Base-by-base conservation (phyloP, 2,888 invertebrate genomes). In the Drosophila maculinotata region DNA sequence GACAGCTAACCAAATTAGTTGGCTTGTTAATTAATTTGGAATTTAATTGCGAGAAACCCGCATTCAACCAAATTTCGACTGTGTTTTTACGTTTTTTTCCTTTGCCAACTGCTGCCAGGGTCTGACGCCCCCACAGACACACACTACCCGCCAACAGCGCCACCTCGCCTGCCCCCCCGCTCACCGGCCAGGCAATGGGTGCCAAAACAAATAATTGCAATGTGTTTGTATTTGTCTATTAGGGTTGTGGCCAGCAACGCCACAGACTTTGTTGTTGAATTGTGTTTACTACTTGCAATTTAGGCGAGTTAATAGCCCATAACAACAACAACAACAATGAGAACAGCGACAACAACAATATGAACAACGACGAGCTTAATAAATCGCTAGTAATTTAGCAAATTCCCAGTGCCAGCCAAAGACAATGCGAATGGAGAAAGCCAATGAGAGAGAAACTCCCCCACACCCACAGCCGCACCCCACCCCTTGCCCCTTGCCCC, bases 191-290 rank as follows among this genome's bases (percentile, higher is more conserved):
- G 52, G 12, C 47, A 48, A 59, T 35, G 38, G 39, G 49, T 28
- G 31, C 10, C 49, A 56, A 62, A 57, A 76, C 74, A 79, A 82
- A 79, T 79, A 82, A 79, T 82, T 82, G 82, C 77, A 82, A 60
- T 54, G 67, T 76, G 70, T 82, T 76, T 79, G 76, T 79, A 74
- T 73, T 79, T 71, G 72, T 62, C 71, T 71, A 71, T 67, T 60
- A 45, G 59, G 78, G 59, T 66, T 59, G 63, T 17, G 41, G 39
- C 48, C 65, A 56, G 48, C 33, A 12, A 4, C 31, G 1, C 33
- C 33, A 2, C 12, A 4, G 14, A 17, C n/a, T 23, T n/a, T 6
- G 10, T 6, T 7, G 20, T 10, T 39, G 23, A 8, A 2, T 20
- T 35, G 51, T 52, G 58, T 59, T 74, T 65, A 41, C 56, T 35